phyloP scores from a whole-genome alignment of 1,140 invertebrate species.

The Drosophila jambulina region DNA sequence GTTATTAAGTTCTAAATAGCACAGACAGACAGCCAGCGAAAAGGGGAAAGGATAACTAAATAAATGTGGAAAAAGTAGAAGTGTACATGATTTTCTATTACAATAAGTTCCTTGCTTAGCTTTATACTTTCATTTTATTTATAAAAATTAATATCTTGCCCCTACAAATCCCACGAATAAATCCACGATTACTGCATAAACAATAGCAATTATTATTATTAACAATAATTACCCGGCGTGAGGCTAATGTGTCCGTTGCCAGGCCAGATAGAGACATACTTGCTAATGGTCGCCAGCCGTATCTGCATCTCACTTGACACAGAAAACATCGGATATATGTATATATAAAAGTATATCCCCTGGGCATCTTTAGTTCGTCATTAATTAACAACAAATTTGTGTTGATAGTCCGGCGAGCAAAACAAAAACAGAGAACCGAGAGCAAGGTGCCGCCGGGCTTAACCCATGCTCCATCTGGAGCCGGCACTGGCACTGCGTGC shows the following conservation, averaged over 20 bases:
- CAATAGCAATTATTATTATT: neutral
- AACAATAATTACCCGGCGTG: neutral
- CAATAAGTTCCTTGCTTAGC: neutral
- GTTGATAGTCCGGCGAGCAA: slow-evolving; percentile 31
- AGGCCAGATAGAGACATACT: slow-evolving; percentile 11
- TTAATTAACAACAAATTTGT: slow-evolving; percentile 52
- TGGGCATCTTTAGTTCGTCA: slow-evolving; percentile 47
- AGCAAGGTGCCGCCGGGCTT: slow-evolving; percentile 48
- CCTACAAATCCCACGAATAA: neutral
- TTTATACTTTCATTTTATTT: neutral
- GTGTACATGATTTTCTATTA: neutral
- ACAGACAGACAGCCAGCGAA: neutral
- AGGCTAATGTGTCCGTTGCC: slow-evolving; percentile 29
- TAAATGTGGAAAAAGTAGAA: neutral
- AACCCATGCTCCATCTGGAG: slow-evolving; percentile 10
- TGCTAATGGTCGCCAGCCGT: slow-evolving; percentile 14
- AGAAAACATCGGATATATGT: slow-evolving; percentile 10
- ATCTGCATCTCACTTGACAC: slow-evolving; percentile 33
- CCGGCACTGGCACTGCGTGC: slow-evolving; percentile 69
- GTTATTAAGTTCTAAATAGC: neutral
- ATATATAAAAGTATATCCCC: slow-evolving; percentile 13
- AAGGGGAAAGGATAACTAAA: neutral
- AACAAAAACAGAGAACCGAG: slow-evolving; percentile 33
- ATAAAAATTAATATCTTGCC: neutral
- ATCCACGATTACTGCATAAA: neutral